phyloP scores from a whole-genome alignment of 2,888 invertebrate species.

The Emesis russula region DNA sequence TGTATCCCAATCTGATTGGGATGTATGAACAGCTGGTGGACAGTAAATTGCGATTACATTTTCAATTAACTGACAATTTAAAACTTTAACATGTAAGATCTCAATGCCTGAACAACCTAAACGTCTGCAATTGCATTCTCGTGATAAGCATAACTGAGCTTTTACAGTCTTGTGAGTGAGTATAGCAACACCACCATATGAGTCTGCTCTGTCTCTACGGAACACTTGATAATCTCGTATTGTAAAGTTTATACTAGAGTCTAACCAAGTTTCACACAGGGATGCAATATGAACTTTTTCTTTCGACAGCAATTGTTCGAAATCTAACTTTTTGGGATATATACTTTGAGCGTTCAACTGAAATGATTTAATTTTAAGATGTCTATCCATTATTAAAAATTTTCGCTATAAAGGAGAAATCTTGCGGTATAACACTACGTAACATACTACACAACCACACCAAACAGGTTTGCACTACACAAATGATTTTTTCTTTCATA shows the following conservation, averaged over 20 bases:
- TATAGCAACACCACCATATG: too few species aligned
- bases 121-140: background rate
- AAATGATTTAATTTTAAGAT: background rate
- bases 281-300: too few species aligned
- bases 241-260: too few species aligned
- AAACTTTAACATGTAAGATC: conserved; percentile 5
- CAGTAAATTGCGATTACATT: conserved; percentile 23
- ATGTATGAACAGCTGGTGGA: conserved; percentile 38
- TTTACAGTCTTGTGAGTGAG: too few species aligned
- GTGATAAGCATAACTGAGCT: too few species aligned
- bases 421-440: background rate
- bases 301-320: background rate
- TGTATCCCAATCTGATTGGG: conserved; percentile 28
- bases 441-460: background rate
- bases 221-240: too few species aligned
- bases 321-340: background rate
- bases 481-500: background rate
- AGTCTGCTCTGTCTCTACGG: too few species aligned
- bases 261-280: too few species aligned
- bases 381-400: background rate
- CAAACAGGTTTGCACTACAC: background rate
- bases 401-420: background rate
- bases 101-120: background rate
- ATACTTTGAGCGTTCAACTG: background rate
- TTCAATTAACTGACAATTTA: conserved; percentile 19